phyloP scores from a whole-genome alignment of 2,888 invertebrate genomes.

The Stenoptilia bipunctidactyla region DNA sequence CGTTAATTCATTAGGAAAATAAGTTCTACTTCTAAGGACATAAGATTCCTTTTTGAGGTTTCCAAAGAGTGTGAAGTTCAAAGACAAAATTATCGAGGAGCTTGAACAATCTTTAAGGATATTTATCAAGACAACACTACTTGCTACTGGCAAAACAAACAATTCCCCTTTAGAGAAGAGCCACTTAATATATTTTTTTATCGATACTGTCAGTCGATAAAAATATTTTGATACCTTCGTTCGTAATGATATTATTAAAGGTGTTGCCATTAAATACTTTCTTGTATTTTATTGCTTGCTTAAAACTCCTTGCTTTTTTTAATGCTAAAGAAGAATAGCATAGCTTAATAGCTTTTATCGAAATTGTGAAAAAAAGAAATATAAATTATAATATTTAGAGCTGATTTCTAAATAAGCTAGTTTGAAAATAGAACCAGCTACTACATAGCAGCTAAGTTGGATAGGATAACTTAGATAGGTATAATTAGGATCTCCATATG shows the following conservation, averaged over 20 bases:
- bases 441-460: no score
- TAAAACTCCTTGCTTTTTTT: no score
- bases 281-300: slow-evolving; percentile 6
- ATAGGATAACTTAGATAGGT: no score
- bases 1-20: neutral
- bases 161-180: slow-evolving; percentile 52
- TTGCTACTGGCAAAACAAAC: slow-evolving; percentile 67
- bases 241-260: slow-evolving; percentile 11
- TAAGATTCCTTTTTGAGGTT: slow-evolving; percentile 25
- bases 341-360: no score
- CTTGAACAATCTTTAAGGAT: slow-evolving; percentile 65
- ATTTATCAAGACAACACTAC: slow-evolving; percentile 68
- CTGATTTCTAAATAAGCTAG: no score
- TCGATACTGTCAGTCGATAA: slow-evolving; percentile 14
- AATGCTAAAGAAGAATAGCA: no score
- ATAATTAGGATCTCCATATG: no score
- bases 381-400: no score
- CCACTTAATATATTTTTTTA: slow-evolving; percentile 23
- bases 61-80: slow-evolving; percentile 36
- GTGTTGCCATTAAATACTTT: slow-evolving; percentile 7
- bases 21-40: fast-evolving
- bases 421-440: no score
- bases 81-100: slow-evolving; percentile 59
- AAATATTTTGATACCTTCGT: slow-evolving; percentile 5
- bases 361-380: no score